phyloP scores from a whole-genome alignment of 2,888 invertebrate species.

The Microdon myrmicae region DNA sequence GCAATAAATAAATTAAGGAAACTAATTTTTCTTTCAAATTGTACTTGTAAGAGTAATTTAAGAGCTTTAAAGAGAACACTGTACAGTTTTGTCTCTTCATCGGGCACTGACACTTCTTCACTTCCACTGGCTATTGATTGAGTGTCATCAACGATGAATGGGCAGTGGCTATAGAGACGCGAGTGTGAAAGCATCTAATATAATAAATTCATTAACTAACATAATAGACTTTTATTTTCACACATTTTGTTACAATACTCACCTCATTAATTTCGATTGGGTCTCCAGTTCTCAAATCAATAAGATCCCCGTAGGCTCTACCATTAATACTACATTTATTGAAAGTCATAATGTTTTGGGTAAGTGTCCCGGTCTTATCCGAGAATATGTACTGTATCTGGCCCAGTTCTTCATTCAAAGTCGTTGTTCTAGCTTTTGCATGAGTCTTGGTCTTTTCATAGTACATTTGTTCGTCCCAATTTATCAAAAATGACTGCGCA shows the following conservation, averaged over 20 bases:
- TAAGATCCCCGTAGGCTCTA: slow-evolving; percentile 88
- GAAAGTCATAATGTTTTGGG: slow-evolving; percentile 99
- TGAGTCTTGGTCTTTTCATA: slow-evolving; percentile 88
- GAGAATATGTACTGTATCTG: slow-evolving; percentile 99
- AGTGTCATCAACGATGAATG: no score
- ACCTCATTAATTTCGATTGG: slow-evolving; percentile 87
- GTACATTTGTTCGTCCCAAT: slow-evolving; percentile 99
- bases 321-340: slow-evolving; percentile 98
- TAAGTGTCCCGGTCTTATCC: slow-evolving; percentile 98
- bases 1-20: not conserved
- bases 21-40: no score
- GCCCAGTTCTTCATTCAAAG: slow-evolving; percentile 97
- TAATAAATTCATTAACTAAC: not conserved
- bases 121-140: no score
- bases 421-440: slow-evolving; percentile 96
- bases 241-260: slow-evolving; percentile 66
- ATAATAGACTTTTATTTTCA: no score
- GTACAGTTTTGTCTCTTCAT: no score
- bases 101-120: no score
- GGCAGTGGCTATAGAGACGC: no score
- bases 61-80: no score
- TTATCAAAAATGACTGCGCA: slow-evolving; percentile 97
- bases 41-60: no score
- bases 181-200: no score
- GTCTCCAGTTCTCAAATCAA: slow-evolving; percentile 88